Evolutionary conservation across 1,140 invertebrate genomes (phyloP).

Genomic region (Brachionus rubens): DNA sequence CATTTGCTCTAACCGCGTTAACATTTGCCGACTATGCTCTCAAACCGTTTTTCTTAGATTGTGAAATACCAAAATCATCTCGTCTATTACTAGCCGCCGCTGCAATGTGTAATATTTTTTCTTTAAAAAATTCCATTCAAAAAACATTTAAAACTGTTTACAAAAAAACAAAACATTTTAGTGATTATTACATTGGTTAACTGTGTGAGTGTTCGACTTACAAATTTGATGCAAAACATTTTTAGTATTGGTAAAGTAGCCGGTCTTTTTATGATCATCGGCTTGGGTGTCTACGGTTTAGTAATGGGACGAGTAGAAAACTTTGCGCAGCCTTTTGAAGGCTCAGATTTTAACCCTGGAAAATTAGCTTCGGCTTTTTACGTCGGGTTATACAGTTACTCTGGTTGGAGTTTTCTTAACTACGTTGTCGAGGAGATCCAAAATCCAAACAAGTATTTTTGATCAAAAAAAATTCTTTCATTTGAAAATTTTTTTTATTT

Average conservation of each 20-base stretch:
- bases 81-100: background rate
- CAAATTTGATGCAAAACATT: constrained; percentile 57
- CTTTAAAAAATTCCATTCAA: no score
- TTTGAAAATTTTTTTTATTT: background rate
- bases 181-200: constrained; percentile 58
- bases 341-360: background rate
- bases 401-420: constrained; percentile 58
- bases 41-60: constrained; percentile 70
- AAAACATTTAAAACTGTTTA: no score
- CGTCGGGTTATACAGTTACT: constrained; percentile 37
- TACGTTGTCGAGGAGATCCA: constrained; percentile 76
- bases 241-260: constrained; percentile 58
- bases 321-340: constrained; percentile 18
- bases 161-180: constrained; percentile 48
- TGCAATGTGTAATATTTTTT: constrained; percentile 36
- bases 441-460: constrained; percentile 73
- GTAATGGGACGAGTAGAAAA: constrained; percentile 40
- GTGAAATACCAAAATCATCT: constrained; percentile 1
- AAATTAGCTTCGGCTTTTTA: constrained; percentile 31
- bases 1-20: constrained; percentile 92
- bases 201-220: constrained; percentile 56
- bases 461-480: constrained; percentile 54
- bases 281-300: constrained; percentile 51
- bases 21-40: constrained; percentile 93
- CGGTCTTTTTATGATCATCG: constrained; percentile 58